A percentile compares a stretch with the other conserved stretches of the same genome.
Evolutionary conservation across 2,888 invertebrate species (phyloP).

Genomic region (Acronicta alni): DNA sequence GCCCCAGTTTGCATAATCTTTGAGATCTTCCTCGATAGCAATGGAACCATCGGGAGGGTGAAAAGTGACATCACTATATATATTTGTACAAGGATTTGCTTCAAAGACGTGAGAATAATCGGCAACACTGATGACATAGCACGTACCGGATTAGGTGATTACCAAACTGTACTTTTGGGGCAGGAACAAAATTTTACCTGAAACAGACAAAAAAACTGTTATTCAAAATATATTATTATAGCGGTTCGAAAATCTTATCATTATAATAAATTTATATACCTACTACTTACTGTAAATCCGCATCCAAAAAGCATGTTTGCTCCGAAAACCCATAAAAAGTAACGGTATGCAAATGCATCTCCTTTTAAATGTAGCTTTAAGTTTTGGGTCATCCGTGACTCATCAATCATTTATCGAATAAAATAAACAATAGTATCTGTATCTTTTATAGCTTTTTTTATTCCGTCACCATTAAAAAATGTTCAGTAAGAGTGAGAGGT

Average conservation of each 20-base stretch:
- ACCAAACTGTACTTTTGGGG: constrained; percentile 13
- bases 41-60: constrained; percentile 44
- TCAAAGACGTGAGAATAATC: constrained; percentile 53
- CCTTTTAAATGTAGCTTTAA: constrained; percentile 10
- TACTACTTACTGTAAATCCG: constrained; percentile 19
- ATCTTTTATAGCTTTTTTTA: constrained; percentile 18
- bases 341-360: constrained; percentile 46
- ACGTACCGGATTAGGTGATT: constrained; percentile 47
- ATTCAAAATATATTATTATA: background rate
- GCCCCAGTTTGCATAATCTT: constrained; percentile 60
- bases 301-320: constrained; percentile 9
- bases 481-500: background rate
- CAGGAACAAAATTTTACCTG: constrained; percentile 1
- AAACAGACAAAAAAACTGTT: constrained; percentile 15
- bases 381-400: constrained; percentile 12
- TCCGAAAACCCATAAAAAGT: constrained; percentile 41
- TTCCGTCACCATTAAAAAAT: background rate
- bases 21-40: constrained; percentile 44
- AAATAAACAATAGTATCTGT: constrained; percentile 23
- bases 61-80: constrained; percentile 38
- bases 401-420: constrained; percentile 31
- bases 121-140: constrained; percentile 37
- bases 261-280: constrained; percentile 24
- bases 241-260: background rate
- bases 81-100: constrained; percentile 56